Base-by-base conservation (phyloP, 1,140 invertebrate genomes). In the Penaeus vannamei region DNA sequence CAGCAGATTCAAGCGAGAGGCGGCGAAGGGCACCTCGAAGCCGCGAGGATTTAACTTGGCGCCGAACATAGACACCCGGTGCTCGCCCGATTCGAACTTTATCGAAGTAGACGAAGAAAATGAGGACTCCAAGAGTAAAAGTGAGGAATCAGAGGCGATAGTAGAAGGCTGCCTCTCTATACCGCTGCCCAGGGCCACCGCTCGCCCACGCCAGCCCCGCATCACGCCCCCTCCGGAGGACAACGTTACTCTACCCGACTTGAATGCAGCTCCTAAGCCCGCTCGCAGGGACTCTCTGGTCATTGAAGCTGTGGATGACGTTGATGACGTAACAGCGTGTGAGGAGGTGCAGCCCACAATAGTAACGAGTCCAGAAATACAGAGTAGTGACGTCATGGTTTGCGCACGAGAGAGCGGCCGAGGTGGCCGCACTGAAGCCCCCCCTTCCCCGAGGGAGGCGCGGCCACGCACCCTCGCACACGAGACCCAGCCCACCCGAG, bases 321-420 rank as follows among this genome's bases (percentile, higher is more conserved):
- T 2, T 36, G 60, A 60, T 85, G 89, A 90, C 89, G 89, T 86
- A 62, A 80, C 77, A 22, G 19, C 76, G 76, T 62, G 83, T 85
- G 79, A 82, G 79, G 86, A 81, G 32, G 80, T 61, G 60, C 66
- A 36, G 66, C 90, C 85, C 76, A 85, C 85, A 76, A 89, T 32
- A 91, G 87, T 86, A 80, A 90, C 66, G 29, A 61, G 86, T 89
- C 83, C 85, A 80, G 86, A 89, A 90, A 87, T 90, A 91, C 88
- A 83, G 88, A 90, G 87, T 46, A 66, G 83, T 89, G 90, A 91
- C 90, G 90, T 89, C 86, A 91, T 85, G 90, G 90, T 80, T 62
- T 84, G 89, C 42, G 85, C 62, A 23, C 64, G 84, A n/a, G 81
- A 77, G 81, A 26, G 80, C n/a, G 69, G 87, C 22, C n/a, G 87